Evolutionary conservation across 2,113 vertebrate species (phyloP), one percentile per base, ranked within the genome.

Genomic region (Archocentrus centrarchus): DNA sequence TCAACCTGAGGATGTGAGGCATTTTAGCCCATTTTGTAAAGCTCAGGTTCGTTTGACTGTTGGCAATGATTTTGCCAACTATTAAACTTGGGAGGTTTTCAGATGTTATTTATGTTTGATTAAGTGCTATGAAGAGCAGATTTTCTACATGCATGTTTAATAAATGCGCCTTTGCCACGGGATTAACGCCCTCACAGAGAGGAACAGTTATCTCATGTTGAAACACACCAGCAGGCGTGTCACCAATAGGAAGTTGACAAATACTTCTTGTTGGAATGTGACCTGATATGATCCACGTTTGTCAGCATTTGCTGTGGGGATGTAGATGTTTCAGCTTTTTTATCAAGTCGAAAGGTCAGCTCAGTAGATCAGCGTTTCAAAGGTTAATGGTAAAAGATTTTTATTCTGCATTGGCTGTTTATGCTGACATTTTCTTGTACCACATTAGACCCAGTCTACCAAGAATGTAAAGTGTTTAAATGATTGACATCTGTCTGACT

Each of bases 221-320:
- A 81, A 78, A 61, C 82, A 82, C 77, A 82, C 35, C 77, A 84
- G 53, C 57, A 41, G 68, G 41, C 73, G 22, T 79, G 11, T 89
- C 87, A 90, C 77, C 3, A 83, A 61, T 13, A 81, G 78, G 85
- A 90, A 86, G 88, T 89, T 83, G 70, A 87, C 68, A 79, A 86
- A 90, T 77, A 59, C 81, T 78, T 63, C 27, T 30, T 5, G 60
- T 17, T 57, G 79, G 59, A 87, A 80, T 79, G 81, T 82, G 83
- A 85, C 76, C 77, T 41, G 76, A 83, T 76, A 24, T 68, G 62
- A 82, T 59, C 24, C 18, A 14, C 4, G 57, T 83, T 32, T 47
- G 41, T 59, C 44, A 75, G 83, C 35, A 47, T 57, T 82, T 70
- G 73, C 35, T 20, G 15, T 75, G 20, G 27, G 27, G 68, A 73